These are phyloP conservation scores for Halyomorpha halys DNA, from an alignment of 1,140 invertebrate genomes.

Conservation along the genomic window DNA sequence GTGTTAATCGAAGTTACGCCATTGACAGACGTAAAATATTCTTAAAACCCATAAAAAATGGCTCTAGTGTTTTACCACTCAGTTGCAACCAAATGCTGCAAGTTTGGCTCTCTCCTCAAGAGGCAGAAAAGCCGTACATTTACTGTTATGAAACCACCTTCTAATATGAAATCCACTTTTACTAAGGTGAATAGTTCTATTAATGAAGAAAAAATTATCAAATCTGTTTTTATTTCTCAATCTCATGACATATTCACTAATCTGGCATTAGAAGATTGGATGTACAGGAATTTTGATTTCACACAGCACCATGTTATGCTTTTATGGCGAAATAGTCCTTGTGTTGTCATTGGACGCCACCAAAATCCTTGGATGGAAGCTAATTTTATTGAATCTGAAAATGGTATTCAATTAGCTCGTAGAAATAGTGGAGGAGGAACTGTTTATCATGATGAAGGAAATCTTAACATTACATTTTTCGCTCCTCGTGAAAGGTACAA, in stretches of 20 bases:
- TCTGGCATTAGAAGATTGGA: conserved; percentile 88
- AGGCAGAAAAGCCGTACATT: conserved; percentile 3
- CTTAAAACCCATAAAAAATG: conserved; percentile 12
- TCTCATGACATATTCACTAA: conserved; percentile 83
- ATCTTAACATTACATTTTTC: conserved; percentile 87
- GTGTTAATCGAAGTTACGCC: neutral
- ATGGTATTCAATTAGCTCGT: conserved; percentile 62
- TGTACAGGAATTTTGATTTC: conserved; percentile 78
- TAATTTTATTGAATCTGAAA: conserved; percentile 50
- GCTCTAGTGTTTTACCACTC: conserved; percentile 17
- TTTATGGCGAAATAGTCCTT: conserved; percentile 83
- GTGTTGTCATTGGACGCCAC: conserved; percentile 89
- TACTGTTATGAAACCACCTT: neutral
- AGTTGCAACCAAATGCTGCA: conserved; percentile 3
- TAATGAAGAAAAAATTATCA: conserved; percentile 40
- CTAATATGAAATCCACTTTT: neutral
- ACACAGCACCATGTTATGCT: conserved; percentile 70
- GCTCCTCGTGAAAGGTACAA: conserved; percentile 66
- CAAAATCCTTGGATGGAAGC: conserved; percentile 95
- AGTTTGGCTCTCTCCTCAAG: neutral
- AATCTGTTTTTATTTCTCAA: conserved; percentile 84
- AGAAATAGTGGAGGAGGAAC: conserved; percentile 93
- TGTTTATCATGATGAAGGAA: conserved; percentile 91
- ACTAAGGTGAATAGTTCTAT: neutral
- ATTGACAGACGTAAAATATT: conserved; percentile 15